Base-by-base conservation (phyloP, 64 coral and sea anemone species). In the Dendronephthya gigantea region DNA sequence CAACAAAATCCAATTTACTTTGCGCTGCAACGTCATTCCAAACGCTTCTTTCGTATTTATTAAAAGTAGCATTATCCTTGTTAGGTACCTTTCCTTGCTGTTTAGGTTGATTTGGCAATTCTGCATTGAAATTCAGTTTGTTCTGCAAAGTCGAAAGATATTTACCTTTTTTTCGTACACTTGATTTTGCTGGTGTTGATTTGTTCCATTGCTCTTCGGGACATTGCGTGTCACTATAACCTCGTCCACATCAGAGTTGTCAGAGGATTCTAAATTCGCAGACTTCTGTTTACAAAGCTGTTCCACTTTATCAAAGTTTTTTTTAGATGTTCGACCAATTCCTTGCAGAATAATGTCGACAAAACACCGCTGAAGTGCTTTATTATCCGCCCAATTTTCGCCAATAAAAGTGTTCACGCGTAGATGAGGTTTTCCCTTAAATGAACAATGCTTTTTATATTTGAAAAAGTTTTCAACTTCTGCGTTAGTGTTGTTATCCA, bases 341-440 rank as follows among this genome's bases (percentile, higher is more conserved):
- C 69, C 69, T 15, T 34, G 5, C 35, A 76, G 2, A 4, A 76
- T 1, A 76, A 2, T 30, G n/a, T 72, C 15, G 2, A 87, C 85
- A 32, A 87, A 87, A 9, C 75, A 22, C 1, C 85, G 33, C 22
- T 40, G 65, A n/a, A 87, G 34, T 9, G 51, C 59, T 29, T 1
- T 39, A 25, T 87, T 87, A 47, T 87, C 85, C n/a, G 66, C 30
- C 58, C 85, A 87, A 36, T 87, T 87, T 39, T 45, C 27, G 29
- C 31, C 40, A 35, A 87, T 39, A 25, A 87, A 87, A 38, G 36
- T 45, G 39, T 87, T 65, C 25, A 87, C 2, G 12, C 85, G 35
- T 31, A 72, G 22, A 17, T 40, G 4, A 1, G 4, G 62, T 3
- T 40, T 75, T 27, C 65, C 35, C 65, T 75, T 70, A 40, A 87